Percentiles rank a stretch among this genome's conserved stretches.
These are phyloP conservation scores for Enhydra lutris DNA, from an alignment of 2,113 vertebrate genomes.

Conservation along the genomic window DNA sequence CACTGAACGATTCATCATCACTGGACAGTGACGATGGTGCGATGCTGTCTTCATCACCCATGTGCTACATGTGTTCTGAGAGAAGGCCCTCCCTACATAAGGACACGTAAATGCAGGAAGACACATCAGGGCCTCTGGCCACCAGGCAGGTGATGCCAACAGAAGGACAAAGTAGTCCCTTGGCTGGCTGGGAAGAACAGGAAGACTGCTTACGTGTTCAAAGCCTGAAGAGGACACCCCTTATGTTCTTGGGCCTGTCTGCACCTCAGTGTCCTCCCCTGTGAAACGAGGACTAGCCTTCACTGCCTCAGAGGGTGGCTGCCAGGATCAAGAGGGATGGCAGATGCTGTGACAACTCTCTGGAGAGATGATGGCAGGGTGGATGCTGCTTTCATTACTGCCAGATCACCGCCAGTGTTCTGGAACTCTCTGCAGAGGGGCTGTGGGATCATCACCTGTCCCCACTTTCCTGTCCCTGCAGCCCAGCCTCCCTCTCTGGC, in stretches of 20 bases:
- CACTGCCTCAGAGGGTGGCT: neutral
- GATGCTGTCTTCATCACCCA: neutral
- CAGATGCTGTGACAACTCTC: neutral
- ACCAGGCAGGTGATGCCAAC: neutral
- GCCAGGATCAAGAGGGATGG: neutral
- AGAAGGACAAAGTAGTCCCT: neutral
- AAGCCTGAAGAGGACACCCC: neutral
- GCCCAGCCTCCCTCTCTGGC: neutral
- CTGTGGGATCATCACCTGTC: neutral
- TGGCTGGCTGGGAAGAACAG: neutral
- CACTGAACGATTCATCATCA: too few species aligned
- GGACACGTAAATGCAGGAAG: neutral
- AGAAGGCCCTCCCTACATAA: neutral
- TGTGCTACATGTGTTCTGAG: neutral
- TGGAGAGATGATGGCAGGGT: neutral
- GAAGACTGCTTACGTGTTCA: neutral
- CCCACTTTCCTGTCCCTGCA: neutral
- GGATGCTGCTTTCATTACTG: neutral
- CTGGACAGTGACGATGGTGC: too few species aligned
- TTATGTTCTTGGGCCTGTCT: fast-evolving
- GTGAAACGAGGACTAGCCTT: neutral
- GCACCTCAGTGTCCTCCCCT: neutral
- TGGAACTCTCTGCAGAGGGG: neutral
- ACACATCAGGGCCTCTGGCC: neutral
- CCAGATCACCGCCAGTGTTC: neutral